These are phyloP conservation scores for Sebastes fasciatus DNA, from an alignment of 2,113 vertebrate genomes.

Conservation along the genomic window DNA sequence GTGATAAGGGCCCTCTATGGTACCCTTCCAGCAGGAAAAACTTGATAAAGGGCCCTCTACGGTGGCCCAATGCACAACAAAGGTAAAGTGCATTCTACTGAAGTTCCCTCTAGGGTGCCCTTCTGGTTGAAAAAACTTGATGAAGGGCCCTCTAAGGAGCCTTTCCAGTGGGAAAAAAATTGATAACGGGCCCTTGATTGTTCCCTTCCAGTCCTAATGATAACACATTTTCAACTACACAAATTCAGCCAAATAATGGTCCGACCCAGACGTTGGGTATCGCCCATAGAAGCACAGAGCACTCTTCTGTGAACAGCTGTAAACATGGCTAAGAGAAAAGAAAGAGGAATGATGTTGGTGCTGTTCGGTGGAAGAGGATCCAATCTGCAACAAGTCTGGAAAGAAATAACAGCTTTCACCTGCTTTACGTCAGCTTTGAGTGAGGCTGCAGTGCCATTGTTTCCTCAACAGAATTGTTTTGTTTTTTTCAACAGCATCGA, in stretches of 20 bases:
- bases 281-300: not conserved
- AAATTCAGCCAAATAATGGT: not conserved
- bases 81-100: too few relatives aligned
- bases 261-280: not conserved
- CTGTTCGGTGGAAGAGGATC: not conserved
- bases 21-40: too few relatives aligned
- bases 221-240: not conserved
- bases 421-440: not conserved
- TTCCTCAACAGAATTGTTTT: slow-evolving; percentile 6
- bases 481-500: slow-evolving; percentile 10
- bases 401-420: slow-evolving; percentile 16
- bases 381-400: not conserved
- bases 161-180: too few relatives aligned
- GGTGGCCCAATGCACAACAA: too few relatives aligned
- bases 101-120: too few relatives aligned
- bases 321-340: not conserved
- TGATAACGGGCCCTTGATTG: too few relatives aligned
- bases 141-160: too few relatives aligned
- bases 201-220: not conserved
- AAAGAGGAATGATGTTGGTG: not conserved
- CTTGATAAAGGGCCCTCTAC: too few relatives aligned
- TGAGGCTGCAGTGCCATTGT: not conserved
- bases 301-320: not conserved
- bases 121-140: too few relatives aligned
- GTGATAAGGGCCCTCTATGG: too few relatives aligned